Conservation (phyloP, 2,113 vertebrate species). For the Tachycineta bicolor region DNA sequence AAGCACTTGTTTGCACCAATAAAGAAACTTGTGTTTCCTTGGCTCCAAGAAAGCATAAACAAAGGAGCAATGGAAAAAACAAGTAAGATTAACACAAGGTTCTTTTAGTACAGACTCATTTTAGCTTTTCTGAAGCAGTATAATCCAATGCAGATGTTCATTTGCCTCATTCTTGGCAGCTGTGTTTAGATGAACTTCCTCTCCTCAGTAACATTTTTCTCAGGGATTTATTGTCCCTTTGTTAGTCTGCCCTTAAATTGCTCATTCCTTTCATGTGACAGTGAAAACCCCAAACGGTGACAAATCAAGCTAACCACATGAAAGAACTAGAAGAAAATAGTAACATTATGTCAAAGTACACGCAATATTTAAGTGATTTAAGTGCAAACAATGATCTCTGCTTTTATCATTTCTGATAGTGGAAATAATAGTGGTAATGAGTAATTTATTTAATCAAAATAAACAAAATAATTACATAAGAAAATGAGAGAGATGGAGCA, state of each 20-base stretch:
- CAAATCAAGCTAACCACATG: background rate
- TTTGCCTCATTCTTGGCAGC: slow-evolving; percentile 55
- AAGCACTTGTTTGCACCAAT: background rate
- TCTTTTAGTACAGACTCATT: slow-evolving; percentile 13
- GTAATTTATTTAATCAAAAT: background rate
- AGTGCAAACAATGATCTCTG: background rate
- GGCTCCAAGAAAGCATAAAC: slow-evolving; percentile 4
- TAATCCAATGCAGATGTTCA: slow-evolving; percentile 66
- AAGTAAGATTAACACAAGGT: slow-evolving; percentile 38
- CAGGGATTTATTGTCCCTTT: slow-evolving; percentile 45
- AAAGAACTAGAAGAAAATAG: background rate
- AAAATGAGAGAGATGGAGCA: background rate
- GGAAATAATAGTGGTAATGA: background rate
- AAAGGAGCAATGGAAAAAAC: slow-evolving; percentile 32
- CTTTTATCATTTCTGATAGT: background rate
- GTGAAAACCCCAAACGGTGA: background rate
- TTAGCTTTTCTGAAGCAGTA: slow-evolving; percentile 19
- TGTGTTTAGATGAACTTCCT: slow-evolving; percentile 45
- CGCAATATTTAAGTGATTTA: background rate
- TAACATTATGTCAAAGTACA: background rate
- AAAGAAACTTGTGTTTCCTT: background rate
- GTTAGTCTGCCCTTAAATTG: background rate
- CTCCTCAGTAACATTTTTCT: slow-evolving; percentile 44
- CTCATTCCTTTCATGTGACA: slow-evolving; percentile 36
- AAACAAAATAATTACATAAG: background rate